phyloP scores from a whole-genome alignment of 2,113 vertebrate genomes.

The Siniperca chuatsi region DNA sequence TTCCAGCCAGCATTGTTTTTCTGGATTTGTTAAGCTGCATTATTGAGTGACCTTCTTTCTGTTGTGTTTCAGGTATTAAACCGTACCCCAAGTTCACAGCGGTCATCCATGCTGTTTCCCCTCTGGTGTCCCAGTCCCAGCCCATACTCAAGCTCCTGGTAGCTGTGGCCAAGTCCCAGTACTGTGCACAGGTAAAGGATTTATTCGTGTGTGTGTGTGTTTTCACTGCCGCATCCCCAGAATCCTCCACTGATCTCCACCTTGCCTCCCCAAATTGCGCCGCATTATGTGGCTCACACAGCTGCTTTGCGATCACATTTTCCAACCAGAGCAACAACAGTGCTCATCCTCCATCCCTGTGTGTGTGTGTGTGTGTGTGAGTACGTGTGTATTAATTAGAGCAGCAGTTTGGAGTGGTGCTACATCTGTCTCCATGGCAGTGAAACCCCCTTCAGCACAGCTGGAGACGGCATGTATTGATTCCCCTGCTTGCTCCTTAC shows the following conservation, averaged over 20 bases:
- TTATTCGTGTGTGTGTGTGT: constrained; percentile 3
- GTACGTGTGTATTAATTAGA: constrained; percentile 64
- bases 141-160: constrained; percentile 97
- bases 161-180: constrained; percentile 97
- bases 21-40: constrained; percentile 2
- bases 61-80: constrained; percentile 89
- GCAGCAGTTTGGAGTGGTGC: constrained; percentile 51
- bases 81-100: constrained; percentile 95
- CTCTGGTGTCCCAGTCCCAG: constrained; percentile 98
- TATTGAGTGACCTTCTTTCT: constrained; percentile 27
- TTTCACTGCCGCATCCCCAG: background rate
- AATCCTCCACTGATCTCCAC: constrained; percentile 19
- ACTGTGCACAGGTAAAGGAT: constrained; percentile 93
- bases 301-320: constrained; percentile 28
- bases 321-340: constrained; percentile 23
- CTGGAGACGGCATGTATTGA: constrained; percentile 79
- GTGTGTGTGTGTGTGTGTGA: background rate
- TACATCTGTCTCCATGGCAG: constrained; percentile 81
- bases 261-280: background rate
- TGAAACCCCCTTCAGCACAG: constrained; percentile 73
- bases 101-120: constrained; percentile 97
- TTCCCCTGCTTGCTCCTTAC: constrained; percentile 72
- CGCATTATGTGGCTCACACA: background rate
- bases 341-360: constrained; percentile 16
- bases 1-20: background rate